phyloP scores from a whole-genome alignment of 2,888 invertebrate genomes.

The Chrysolina oricalcia region DNA sequence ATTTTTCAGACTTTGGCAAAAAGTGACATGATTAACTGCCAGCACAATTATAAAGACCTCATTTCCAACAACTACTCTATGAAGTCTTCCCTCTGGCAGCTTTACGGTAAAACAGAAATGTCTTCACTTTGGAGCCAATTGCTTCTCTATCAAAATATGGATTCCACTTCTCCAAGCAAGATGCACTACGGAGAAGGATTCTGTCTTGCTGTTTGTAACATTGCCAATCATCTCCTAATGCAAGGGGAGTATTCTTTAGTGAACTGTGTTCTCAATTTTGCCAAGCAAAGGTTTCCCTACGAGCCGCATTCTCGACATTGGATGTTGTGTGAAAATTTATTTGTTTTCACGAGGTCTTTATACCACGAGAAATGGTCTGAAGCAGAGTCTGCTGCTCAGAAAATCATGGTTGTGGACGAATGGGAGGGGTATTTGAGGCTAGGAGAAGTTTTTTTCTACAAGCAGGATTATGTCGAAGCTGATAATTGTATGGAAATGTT shows the following conservation, averaged over 20 bases:
- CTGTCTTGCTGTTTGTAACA: constrained; percentile 81
- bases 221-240: constrained; percentile 75
- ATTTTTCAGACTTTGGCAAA: constrained; percentile 78
- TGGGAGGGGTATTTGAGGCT: constrained; percentile 78
- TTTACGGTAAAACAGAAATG: constrained; percentile 92
- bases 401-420: constrained; percentile 79
- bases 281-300: constrained; percentile 77
- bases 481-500: constrained; percentile 72
- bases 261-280: constrained; percentile 76
- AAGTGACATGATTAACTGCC: constrained; percentile 90
- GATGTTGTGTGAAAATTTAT: constrained; percentile 79
- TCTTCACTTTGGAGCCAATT: constrained; percentile 87
- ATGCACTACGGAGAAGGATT: constrained; percentile 79
- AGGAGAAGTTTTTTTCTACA: constrained; percentile 75
- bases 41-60: constrained; percentile 87
- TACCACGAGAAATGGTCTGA: constrained; percentile 79
- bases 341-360: constrained; percentile 67
- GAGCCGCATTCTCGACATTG: constrained; percentile 78
- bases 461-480: constrained; percentile 72
- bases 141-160: constrained; percentile 84
- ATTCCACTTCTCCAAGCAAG: constrained; percentile 70
- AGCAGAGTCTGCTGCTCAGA: constrained; percentile 80
- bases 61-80: constrained; percentile 87
- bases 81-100: constrained; percentile 89
- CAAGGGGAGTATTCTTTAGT: constrained; percentile 76